Percentiles rank a stretch among this genome's conserved stretches.
Evolutionary conservation across 2,888 invertebrate species (phyloP).

Genomic region (Bimastos eiseni): DNA sequence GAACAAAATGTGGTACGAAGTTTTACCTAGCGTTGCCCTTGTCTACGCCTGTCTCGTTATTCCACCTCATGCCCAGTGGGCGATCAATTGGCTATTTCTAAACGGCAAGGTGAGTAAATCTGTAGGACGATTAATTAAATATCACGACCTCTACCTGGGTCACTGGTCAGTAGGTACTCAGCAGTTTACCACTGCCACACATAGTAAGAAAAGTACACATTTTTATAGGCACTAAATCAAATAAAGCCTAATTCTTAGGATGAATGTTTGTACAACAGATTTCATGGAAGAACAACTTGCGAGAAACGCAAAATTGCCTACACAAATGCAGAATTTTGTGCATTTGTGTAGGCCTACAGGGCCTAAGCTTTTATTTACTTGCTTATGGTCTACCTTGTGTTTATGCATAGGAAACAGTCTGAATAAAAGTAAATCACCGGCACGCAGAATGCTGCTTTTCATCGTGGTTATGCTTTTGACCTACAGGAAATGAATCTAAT

Average conservation of each 20-base stretch:
- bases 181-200: too few relatives aligned
- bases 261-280: neutral
- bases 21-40: slow-evolving; percentile 34
- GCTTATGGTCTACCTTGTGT: too few relatives aligned
- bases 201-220: neutral
- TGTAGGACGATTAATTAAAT: neutral
- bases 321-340: too few relatives aligned
- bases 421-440: too few relatives aligned
- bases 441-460: too few relatives aligned
- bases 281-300: too few relatives aligned
- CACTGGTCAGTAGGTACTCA: neutral
- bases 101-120: slow-evolving; percentile 34
- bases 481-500: too few relatives aligned
- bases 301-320: too few relatives aligned
- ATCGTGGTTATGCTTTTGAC: too few relatives aligned
- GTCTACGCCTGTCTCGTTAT: slow-evolving; percentile 28
- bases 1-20: slow-evolving; percentile 38
- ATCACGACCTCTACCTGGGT: neutral
- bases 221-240: neutral
- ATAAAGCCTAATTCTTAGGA: neutral
- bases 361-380: too few relatives aligned
- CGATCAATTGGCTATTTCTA: slow-evolving; percentile 29
- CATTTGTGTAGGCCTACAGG: too few relatives aligned
- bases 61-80: slow-evolving; percentile 31
- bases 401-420: too few relatives aligned